These are phyloP conservation scores for Nephotettix cincticeps DNA, from an alignment of 1,140 invertebrate species.

Conservation along the genomic window DNA sequence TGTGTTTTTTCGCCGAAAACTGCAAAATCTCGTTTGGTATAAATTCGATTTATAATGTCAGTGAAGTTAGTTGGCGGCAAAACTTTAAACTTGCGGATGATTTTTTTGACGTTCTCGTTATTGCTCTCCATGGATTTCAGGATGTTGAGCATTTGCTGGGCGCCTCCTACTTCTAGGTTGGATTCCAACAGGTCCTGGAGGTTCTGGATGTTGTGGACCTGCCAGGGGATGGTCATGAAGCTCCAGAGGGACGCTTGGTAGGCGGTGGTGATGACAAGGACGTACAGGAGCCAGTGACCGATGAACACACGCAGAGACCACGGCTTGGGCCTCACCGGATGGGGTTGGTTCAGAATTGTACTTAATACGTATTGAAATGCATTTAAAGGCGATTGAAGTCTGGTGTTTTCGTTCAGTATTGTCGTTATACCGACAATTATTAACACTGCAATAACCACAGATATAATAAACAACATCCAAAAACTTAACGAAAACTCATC, in stretches of 20 bases:
- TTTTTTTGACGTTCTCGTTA: constrained; percentile 11
- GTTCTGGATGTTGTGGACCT: constrained; percentile 30
- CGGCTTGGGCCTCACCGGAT: constrained; percentile 1
- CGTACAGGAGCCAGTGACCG: constrained; percentile 32
- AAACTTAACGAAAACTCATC: constrained; percentile 31
- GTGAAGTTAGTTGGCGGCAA: constrained; percentile 29
- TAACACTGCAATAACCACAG: not conserved
- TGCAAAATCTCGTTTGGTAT: constrained; percentile 31
- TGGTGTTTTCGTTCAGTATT: not conserved
- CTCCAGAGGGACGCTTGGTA: constrained; percentile 38
- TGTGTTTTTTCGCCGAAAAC: constrained; percentile 36
- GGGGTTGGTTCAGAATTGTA: constrained; percentile 33
- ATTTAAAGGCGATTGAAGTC: not conserved
- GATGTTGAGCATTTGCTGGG: constrained; percentile 30
- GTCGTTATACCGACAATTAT: not conserved
- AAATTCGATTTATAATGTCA: constrained; percentile 30
- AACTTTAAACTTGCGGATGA: constrained; percentile 27
- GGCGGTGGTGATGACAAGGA: constrained; percentile 35
- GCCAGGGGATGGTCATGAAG: constrained; percentile 35
- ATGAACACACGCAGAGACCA: constrained; percentile 31
- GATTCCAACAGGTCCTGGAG: constrained; percentile 32
- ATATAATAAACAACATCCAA: constrained; percentile 30
- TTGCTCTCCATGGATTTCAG: constrained; percentile 28
- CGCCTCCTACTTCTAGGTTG: constrained; percentile 21
- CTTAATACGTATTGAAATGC: constrained; percentile 28